A percentile compares a stretch with the other conserved stretches of the same genome.
These are phyloP conservation scores for Sarcophaga subvicina DNA, from an alignment of 2,888 invertebrate species.

Conservation along the genomic window DNA sequence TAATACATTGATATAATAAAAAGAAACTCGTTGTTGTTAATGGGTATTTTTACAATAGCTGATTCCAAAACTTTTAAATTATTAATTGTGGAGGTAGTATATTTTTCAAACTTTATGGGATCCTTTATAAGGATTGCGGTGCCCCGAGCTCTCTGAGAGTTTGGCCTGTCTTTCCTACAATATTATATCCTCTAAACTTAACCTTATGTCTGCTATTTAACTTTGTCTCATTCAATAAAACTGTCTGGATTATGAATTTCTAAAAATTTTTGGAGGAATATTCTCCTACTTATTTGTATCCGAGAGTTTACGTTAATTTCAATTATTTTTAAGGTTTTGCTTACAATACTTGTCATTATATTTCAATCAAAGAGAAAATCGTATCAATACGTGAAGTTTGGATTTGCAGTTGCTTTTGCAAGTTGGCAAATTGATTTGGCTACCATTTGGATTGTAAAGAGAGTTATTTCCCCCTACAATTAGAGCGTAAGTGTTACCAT, in stretches of 20 bases:
- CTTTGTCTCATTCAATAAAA: not conserved
- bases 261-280: not conserved
- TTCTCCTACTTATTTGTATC: too few relatives aligned
- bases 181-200: not conserved
- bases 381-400: too few relatives aligned
- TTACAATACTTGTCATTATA: too few relatives aligned
- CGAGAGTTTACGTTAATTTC: too few relatives aligned
- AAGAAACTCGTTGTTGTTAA: not conserved
- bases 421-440: too few relatives aligned
- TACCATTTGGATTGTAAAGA: too few relatives aligned
- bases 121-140: not conserved
- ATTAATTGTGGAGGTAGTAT: not conserved
- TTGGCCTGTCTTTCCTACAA: not conserved
- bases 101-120: slow-evolving; percentile 19
- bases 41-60: not conserved
- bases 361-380: too few relatives aligned
- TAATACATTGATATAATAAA: slow-evolving; percentile 12
- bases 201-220: slow-evolving; percentile 9
- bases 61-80: not conserved
- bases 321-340: too few relatives aligned
- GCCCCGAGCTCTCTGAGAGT: not conserved
- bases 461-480: too few relatives aligned
- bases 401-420: too few relatives aligned
- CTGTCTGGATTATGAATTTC: slow-evolving; percentile 11
- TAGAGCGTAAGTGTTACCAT: too few relatives aligned